phyloP scores from a whole-genome alignment of 2,888 invertebrate species.

The Drosophila prolongata region DNA sequence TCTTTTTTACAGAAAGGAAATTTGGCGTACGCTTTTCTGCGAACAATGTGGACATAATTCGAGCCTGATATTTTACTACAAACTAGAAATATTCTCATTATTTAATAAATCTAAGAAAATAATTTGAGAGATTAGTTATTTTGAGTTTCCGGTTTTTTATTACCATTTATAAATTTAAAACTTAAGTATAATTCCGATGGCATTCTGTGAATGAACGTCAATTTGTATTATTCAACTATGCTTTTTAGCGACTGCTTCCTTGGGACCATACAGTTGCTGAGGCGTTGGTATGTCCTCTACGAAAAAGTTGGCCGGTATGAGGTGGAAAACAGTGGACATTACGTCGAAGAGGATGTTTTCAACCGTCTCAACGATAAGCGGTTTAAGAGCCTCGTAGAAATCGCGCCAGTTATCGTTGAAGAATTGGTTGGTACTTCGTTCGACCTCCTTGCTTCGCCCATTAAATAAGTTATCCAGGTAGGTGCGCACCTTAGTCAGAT shows the following conservation, averaged over 20 bases:
- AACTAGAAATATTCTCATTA: neutral
- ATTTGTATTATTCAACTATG: neutral
- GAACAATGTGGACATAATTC: conserved; percentile 57
- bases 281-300: conserved; percentile 86
- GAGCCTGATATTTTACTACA: conserved; percentile 28
- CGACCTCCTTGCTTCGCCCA: conserved; percentile 81
- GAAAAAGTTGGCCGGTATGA: conserved; percentile 89
- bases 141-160: neutral
- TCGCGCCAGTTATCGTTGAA: conserved; percentile 90
- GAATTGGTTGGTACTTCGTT: conserved; percentile 89
- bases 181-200: neutral
- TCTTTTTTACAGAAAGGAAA: conserved; percentile 41
- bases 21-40: conserved; percentile 53
- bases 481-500: conserved; percentile 87
- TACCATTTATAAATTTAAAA: neutral
- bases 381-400: conserved; percentile 88
- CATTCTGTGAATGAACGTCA: neutral
- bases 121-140: no score
- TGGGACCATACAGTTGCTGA: conserved; percentile 58
- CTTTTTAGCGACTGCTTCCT: neutral
- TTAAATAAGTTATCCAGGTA: conserved; percentile 88
- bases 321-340: conserved; percentile 87
- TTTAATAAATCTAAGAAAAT: neutral
- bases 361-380: conserved; percentile 88
- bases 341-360: conserved; percentile 88